A percentile compares a stretch with the other conserved stretches of the same genome.
Conservation (phyloP, 2,888 invertebrate genomes). For the Caenorhabditis sp. region DNA sequence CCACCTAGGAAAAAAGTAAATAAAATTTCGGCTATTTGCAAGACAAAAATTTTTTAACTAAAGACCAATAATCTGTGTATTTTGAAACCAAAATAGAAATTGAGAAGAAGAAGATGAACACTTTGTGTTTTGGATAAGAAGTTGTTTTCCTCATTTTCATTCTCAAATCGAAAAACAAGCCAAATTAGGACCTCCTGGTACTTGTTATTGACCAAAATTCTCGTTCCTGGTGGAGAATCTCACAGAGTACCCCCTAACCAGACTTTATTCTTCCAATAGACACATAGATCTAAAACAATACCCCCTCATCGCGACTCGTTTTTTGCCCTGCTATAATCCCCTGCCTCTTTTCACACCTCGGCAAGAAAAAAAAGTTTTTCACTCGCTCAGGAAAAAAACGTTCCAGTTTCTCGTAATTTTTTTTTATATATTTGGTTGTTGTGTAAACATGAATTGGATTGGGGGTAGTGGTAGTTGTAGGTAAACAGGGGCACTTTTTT, state of each 20-base stretch:
- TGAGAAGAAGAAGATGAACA: too few relatives aligned
- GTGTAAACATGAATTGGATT: background rate
- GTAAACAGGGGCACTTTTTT: background rate
- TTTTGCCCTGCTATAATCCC: background rate
- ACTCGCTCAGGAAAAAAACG: background rate
- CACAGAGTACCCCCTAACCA: too few relatives aligned
- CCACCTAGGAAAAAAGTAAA: background rate
- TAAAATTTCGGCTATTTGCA: background rate
- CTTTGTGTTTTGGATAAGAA: background rate
- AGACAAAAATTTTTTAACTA: background rate
- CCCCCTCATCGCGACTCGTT: background rate
- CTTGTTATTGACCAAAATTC: too few relatives aligned
- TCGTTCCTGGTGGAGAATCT: too few relatives aligned
- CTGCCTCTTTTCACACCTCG: background rate
- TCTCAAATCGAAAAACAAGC: too few relatives aligned
- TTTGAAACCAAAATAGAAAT: background rate
- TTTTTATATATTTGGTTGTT: background rate
- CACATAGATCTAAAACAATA: background rate
- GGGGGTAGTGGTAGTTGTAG: background rate
- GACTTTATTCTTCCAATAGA: too few relatives aligned
- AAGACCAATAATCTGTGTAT: background rate
- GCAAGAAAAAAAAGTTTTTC: too few relatives aligned
- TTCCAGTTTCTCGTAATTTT: background rate
- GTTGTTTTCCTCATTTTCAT: too few relatives aligned
- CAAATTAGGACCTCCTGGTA: too few relatives aligned